A percentile compares a stretch with the other conserved stretches of the same genome.
Conservation (phyloP, 1,140 invertebrate species). For the Diachasma alloeum region DNA sequence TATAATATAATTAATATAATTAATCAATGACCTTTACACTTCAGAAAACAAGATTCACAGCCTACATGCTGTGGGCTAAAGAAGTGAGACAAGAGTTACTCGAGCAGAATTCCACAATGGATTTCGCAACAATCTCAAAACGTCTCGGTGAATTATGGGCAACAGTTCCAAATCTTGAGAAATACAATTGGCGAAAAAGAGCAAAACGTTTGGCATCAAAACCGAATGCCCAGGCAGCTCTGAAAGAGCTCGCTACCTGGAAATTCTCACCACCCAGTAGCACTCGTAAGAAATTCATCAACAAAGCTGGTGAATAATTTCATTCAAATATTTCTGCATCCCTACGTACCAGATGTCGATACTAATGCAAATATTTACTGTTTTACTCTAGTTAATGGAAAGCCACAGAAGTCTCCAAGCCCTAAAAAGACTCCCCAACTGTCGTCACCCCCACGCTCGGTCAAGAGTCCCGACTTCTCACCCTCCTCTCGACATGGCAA, state of each 20-base stretch:
- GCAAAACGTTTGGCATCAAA: slow-evolving; percentile 75
- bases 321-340: too few species aligned
- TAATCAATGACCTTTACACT: too few species aligned
- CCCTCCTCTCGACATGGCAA: not conserved
- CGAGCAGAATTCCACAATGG: slow-evolving; percentile 75
- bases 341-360: too few species aligned
- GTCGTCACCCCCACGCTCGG: not conserved
- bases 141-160: slow-evolving; percentile 86
- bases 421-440: not conserved
- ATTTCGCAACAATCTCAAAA: slow-evolving; percentile 83
- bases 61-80: slow-evolving; percentile 90
- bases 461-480: not conserved
- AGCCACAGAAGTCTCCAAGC: not conserved
- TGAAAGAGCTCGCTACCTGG: slow-evolving; percentile 55
- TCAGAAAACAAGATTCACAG: slow-evolving; percentile 82
- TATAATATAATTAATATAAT: too few species aligned
- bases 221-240: slow-evolving; percentile 43
- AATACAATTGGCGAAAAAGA: slow-evolving; percentile 78
- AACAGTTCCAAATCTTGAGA: slow-evolving; percentile 71
- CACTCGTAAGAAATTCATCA: slow-evolving; percentile 34
- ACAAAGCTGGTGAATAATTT: not conserved
- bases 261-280: slow-evolving; percentile 57
- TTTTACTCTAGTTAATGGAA: not conserved
- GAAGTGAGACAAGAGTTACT: slow-evolving; percentile 79
- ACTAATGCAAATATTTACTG: not conserved